Evolutionary conservation across 2,113 vertebrate genomes (phyloP), one percentile per base, ranked within the genome.

Genomic region (Protobothrops mucrosquamatus): DNA sequence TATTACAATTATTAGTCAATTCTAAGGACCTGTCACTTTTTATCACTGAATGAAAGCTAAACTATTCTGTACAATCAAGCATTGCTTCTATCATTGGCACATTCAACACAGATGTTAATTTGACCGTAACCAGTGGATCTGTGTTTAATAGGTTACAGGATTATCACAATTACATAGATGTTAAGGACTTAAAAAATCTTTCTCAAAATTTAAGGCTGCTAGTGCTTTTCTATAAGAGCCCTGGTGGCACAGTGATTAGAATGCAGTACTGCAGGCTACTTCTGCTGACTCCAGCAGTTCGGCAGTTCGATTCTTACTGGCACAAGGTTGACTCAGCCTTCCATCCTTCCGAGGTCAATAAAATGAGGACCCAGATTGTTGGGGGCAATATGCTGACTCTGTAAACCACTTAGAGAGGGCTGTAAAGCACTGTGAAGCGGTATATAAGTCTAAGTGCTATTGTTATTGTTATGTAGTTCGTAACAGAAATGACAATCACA

Each of bases 41-140:
- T 88, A 92, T 57, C 55, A 91, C 29, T 0, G 1, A 92, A 91
- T 0, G 39, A 11, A 90, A 94, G 88, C 10, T 0, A 55, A 93
- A 90, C 55, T 57, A 56, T 6, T 0, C 2, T 54, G 89, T 51
- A 29, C 43, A 89, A 86, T 48, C 29, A n/a, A 26, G 15, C 56
- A 87, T 74, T 48, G 88, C 29, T 85, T 94, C 92, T 61, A 85
- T 39, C 86, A 59, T 54, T 87, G 4, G 18, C 46, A 91, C 57
- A 81, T 15, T 85, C 88, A 88, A 87, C 90, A 51, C 91, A 8
- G 20, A 59, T 24, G 91, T 81, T 90, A 92, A 89, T 29, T 43
- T 89, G 61, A 92, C 18, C 81, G 15, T n/a, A 94, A 86, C 85
- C 3, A 92, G 52, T 39, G 85, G 22, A 12, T 89, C 48, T 3